These are phyloP conservation scores for Sakesphorus luctuosus DNA, from an alignment of 2,113 vertebrate genomes.

Conservation along the genomic window DNA sequence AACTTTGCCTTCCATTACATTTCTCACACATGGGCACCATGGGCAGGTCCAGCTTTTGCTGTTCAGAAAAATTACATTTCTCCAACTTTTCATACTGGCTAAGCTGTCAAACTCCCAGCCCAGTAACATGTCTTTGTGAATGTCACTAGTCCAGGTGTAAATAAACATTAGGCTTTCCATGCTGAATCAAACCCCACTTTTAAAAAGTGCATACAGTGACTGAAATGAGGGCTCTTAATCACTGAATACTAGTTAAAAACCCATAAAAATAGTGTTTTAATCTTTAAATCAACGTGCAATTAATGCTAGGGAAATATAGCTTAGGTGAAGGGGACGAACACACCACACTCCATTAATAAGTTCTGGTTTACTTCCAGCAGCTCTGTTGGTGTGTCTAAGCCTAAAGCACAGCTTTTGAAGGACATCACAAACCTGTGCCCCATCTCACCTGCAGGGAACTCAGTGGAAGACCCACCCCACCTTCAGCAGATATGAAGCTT, in stretches of 20 bases:
- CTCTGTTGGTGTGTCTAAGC: background rate
- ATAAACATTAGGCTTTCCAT: background rate
- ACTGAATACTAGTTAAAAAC: background rate
- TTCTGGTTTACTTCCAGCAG: background rate
- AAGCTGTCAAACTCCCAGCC: background rate
- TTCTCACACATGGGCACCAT: accelerated
- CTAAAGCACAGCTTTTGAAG: background rate
- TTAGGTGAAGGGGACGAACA: background rate
- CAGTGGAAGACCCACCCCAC: background rate
- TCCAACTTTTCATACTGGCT: background rate
- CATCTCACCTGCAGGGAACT: background rate
- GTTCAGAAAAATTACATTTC: background rate
- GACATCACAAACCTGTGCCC: background rate
- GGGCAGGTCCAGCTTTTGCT: background rate
- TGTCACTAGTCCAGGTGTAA: background rate
- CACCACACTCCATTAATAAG: background rate
- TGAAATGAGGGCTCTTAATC: background rate
- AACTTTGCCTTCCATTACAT: background rate
- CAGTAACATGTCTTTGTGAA: background rate
- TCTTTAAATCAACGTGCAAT: background rate
- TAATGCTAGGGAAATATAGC: background rate
- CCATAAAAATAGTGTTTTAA: background rate
- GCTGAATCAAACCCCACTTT: background rate
- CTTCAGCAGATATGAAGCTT: background rate
- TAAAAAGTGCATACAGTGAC: background rate